phyloP scores from a whole-genome alignment of 2,113 vertebrate genomes.

The Cinclus mexicanus region DNA sequence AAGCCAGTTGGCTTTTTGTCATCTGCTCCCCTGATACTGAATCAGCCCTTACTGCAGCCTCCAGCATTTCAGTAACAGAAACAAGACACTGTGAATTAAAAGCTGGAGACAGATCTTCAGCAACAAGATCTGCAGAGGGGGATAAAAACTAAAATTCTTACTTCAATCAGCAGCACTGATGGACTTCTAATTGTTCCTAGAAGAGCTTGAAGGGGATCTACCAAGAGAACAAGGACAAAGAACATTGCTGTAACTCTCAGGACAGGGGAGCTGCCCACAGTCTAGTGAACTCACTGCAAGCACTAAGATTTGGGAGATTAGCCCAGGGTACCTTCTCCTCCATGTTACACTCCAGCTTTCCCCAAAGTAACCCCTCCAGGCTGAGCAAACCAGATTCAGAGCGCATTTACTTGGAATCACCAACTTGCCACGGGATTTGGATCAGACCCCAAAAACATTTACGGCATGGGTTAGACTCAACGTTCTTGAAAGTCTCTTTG shows the following conservation, averaged over 20 bases:
- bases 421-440: accelerated
- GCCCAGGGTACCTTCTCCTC: not conserved
- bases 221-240: not conserved
- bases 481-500: not conserved
- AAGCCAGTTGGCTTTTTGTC: not conserved
- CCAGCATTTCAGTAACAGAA: not conserved
- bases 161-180: not conserved
- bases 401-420: not conserved
- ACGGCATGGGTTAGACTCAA: not conserved
- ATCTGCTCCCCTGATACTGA: not conserved
- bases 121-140: not conserved
- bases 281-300: not conserved
- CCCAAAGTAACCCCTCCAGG: not conserved
- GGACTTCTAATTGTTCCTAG: not conserved
- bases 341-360: not conserved
- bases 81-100: not conserved
- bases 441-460: not conserved
- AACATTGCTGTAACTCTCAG: not conserved
- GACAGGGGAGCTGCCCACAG: not conserved
- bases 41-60: not conserved
- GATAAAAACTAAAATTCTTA: not conserved
- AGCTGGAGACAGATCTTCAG: not conserved
- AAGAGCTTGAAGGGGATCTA: not conserved
- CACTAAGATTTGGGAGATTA: not conserved
- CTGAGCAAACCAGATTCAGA: not conserved